Base-by-base conservation (phyloP, 2,113 vertebrate species). In the Notothenia coriiceps region DNA sequence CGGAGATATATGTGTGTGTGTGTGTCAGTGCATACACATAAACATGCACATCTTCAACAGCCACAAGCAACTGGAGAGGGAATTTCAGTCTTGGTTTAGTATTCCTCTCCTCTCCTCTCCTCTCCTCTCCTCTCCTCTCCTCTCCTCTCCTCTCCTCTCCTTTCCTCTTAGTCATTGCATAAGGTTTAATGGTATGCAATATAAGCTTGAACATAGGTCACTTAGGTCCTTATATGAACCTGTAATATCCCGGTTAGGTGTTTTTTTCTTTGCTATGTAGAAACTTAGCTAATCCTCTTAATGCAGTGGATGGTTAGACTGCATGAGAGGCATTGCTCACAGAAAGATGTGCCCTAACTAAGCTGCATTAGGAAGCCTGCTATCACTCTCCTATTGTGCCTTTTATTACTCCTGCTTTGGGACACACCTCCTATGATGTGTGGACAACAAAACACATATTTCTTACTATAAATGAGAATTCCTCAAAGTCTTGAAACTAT, bases 11-110 rank as follows among this genome's bases (percentile, higher is more conserved):
- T 80, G 57, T 68, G 59, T 66, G 69, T 54, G 54, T 85, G 71
- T 65, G 62, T 79, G 44, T 75, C 51, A 61, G 50, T 60, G 47
- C 44, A 66, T 40, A 35, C 59, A 64, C 79, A 76, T 54, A 57
- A 77, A 83, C 81, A 82, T 6, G 67, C 78, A 84, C 70, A 72
- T 83, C 86, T 83, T 72, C 80, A 86, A 80, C 87, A 91, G 86
- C 89, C 65, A 75, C 70, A 75, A 88, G 75, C 89, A 89, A 82
- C 86, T 91, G 87, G 87, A 86, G 88, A 86, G 87, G 83, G 83
- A 86, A 90, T 88, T 91, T 89, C 77, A 88, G 68, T 90, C 84
- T 85, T 89, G 80, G 82, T 25, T 74, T 44, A 60, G 47, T 76
- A 29, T 61, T 62, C 17, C 46, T 80, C 52, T 12, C 44, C 59